Conservation (phyloP, 2,797 vertebrate genomes). For the Ctenopoma multispine region DNA sequence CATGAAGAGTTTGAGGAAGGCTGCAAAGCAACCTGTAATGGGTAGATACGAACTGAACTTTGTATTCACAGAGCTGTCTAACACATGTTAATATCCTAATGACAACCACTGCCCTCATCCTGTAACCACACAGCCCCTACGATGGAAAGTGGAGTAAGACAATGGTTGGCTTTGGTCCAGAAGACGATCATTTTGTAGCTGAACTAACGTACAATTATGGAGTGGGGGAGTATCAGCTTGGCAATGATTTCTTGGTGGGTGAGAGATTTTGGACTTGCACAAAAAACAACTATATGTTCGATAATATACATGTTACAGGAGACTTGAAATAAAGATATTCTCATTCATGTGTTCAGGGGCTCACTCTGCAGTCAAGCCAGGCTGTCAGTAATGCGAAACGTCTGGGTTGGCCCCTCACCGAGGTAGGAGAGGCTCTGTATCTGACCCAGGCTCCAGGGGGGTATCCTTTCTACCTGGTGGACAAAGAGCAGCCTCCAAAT, state of each 20-base stretch:
- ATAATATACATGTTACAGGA: neutral
- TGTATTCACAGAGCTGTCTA: neutral
- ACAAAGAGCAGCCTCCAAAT: conserved; percentile 82
- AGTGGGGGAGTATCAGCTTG: conserved; percentile 91
- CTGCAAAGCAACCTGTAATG: conserved; percentile 95
- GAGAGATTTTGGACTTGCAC: neutral
- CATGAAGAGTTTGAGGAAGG: conserved; percentile 98
- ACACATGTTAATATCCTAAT: neutral
- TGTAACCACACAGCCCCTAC: conserved; percentile 87
- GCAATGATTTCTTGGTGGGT: conserved; percentile 95
- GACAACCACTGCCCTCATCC: conserved; percentile 1
- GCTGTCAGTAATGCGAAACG: conserved; percentile 91
- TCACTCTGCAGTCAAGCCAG: conserved; percentile 92
- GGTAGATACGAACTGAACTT: conserved; percentile 79
- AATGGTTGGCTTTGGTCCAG: conserved; percentile 96
- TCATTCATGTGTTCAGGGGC: conserved; percentile 81
- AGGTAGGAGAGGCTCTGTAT: conserved; percentile 86
- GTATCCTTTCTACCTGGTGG: conserved; percentile 92
- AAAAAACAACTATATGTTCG: neutral
- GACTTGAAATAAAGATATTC: neutral
- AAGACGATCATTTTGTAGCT: conserved; percentile 94
- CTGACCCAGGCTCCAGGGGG: conserved; percentile 92
- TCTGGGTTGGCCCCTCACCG: conserved; percentile 90
- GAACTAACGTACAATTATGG: conserved; percentile 98
- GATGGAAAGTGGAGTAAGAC: conserved; percentile 99